A percentile compares a stretch with the other conserved stretches of the same genome.
These are phyloP conservation scores for Lamprotornis superbus DNA, from an alignment of 2,113 vertebrate genomes.

Conservation along the genomic window DNA sequence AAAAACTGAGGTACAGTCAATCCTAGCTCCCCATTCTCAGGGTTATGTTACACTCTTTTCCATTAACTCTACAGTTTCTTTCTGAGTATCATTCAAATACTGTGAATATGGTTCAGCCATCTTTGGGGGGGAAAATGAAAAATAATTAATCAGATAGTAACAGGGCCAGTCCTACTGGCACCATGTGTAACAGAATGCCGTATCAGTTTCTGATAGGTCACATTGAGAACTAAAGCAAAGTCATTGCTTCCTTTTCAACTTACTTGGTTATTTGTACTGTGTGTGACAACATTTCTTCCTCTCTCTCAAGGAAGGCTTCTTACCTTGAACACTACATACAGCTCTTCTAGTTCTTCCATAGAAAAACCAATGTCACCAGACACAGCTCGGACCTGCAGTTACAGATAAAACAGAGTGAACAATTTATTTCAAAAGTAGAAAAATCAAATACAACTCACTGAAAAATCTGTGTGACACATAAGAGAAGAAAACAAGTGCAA, in stretches of 20 bases:
- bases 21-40: background rate
- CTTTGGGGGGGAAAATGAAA: background rate
- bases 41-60: background rate
- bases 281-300: background rate
- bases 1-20: background rate
- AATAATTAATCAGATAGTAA: background rate
- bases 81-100: background rate
- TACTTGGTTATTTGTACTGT: background rate
- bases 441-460: background rate
- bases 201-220: background rate
- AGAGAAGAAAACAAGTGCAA: background rate
- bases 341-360: slow-evolving; percentile 92
- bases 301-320: background rate
- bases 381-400: slow-evolving; percentile 88
- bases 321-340: slow-evolving; percentile 97
- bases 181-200: background rate
- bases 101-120: background rate
- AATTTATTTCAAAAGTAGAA: background rate
- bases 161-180: background rate
- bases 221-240: background rate
- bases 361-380: slow-evolving; percentile 92
- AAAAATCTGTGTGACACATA: background rate
- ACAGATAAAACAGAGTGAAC: background rate
- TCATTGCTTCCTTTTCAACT: background rate
- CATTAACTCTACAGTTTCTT: background rate